Conservation (phyloP, 2,113 vertebrate genomes). For the Clarias batrachus region DNA sequence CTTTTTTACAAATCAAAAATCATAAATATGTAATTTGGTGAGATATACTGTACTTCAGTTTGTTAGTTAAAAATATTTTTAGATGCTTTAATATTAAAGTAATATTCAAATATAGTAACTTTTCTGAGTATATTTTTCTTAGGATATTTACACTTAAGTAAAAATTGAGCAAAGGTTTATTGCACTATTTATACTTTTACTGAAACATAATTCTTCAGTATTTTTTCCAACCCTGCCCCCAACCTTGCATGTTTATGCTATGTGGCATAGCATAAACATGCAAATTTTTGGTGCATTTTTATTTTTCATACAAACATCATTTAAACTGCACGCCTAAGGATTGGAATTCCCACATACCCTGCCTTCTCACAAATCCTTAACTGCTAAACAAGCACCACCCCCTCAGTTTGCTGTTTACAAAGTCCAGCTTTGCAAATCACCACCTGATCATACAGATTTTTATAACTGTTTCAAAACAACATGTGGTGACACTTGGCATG, state of each 20-base stretch:
- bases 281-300: background rate
- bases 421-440: constrained; percentile 23
- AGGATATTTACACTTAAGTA: background rate
- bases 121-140: background rate
- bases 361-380: background rate
- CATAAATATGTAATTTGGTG: background rate
- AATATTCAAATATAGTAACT: background rate
- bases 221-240: background rate
- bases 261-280: background rate
- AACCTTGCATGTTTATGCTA: too few relatives aligned
- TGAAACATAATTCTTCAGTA: background rate
- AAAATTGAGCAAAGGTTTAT: background rate
- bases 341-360: background rate
- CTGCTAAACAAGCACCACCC: constrained; percentile 6
- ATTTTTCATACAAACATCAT: background rate
- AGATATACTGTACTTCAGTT: background rate
- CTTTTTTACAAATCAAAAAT: background rate
- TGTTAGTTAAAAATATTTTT: background rate
- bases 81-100: background rate
- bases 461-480: constrained; percentile 44
- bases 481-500: constrained; percentile 38
- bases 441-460: constrained; percentile 50
- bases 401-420: constrained; percentile 26
- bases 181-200: background rate
- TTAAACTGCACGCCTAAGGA: background rate